Conservation (phyloP, 2,797 vertebrate genomes). For the Oceanodroma leucorhoa region DNA sequence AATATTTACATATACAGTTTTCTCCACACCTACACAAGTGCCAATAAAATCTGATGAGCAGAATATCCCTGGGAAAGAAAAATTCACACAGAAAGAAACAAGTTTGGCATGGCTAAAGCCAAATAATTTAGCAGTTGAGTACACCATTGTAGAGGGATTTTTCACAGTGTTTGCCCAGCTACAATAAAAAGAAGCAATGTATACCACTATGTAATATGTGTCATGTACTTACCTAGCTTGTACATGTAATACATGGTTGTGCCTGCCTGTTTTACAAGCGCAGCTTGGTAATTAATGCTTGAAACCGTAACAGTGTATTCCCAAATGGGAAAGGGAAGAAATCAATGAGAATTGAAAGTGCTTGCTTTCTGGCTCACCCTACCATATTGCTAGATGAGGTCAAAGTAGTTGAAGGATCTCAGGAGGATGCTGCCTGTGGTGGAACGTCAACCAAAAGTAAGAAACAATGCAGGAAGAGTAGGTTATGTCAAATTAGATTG, state of each 20-base stretch:
- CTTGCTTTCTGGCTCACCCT: neutral
- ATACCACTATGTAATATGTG: accelerated
- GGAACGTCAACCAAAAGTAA: neutral
- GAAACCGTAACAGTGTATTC: neutral
- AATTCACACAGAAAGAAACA: neutral
- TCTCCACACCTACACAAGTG: neutral
- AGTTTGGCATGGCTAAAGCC: neutral
- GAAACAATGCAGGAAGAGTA: neutral
- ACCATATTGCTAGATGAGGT: neutral
- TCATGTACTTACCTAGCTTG: neutral
- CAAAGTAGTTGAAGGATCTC: neutral
- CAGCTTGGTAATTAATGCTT: neutral
- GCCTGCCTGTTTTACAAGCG: neutral
- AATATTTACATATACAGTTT: neutral
- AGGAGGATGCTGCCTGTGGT: neutral
- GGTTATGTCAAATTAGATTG: neutral
- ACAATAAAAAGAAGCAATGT: neutral
- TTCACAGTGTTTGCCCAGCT: neutral
- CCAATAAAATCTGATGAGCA: neutral
- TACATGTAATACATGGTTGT: neutral
- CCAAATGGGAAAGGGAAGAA: neutral
- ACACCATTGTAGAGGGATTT: neutral
- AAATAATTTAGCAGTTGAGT: neutral
- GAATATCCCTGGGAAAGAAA: neutral
- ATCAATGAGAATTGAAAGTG: neutral